A percentile compares a stretch with the other conserved stretches of the same genome.
phyloP scores from a whole-genome alignment of 2,113 vertebrate genomes.

The Paedocypris sp. region DNA sequence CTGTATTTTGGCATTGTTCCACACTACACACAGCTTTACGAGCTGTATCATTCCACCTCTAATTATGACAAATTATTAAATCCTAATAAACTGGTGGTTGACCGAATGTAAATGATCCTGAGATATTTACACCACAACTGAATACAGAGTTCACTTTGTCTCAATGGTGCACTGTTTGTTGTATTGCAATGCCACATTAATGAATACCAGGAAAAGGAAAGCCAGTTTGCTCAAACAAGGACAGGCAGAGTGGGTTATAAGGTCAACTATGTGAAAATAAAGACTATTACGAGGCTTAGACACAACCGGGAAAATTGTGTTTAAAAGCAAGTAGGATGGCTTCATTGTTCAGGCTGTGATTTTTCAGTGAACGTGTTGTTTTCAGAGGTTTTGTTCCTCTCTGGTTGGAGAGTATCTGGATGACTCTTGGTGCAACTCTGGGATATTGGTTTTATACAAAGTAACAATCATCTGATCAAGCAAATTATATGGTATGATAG shows the following conservation, averaged over 20 bases:
- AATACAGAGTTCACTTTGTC: slow-evolving; percentile 1
- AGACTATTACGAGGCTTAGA: not conserved
- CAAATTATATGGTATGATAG: not conserved
- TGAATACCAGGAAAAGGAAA: slow-evolving; percentile 15
- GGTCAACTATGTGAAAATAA: slow-evolving; percentile 1
- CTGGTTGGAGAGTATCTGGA: not conserved
- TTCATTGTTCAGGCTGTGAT: slow-evolving; percentile 9
- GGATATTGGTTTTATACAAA: slow-evolving; percentile 9
- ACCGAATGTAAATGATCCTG: slow-evolving; percentile 1
- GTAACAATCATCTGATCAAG: slow-evolving; percentile 22
- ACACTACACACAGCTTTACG: too few species aligned
- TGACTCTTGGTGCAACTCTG: slow-evolving; percentile 5
- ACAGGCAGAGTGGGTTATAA: not conserved
- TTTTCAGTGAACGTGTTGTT: slow-evolving; percentile 9
- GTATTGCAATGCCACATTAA: not conserved
- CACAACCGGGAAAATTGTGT: not conserved
- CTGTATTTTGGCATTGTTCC: too few species aligned
- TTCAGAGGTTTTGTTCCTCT: slow-evolving; percentile 21
- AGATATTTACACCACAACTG: not conserved
- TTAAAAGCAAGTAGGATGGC: not conserved
- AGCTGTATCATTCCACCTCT: too few species aligned
- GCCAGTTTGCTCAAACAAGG: not conserved
- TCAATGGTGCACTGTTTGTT: not conserved
- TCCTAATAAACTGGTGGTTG: not conserved
- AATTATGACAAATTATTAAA: too few species aligned